These are phyloP conservation scores for Amphipyra berbera DNA, from an alignment of 2,888 invertebrate species.

Conservation along the genomic window DNA sequence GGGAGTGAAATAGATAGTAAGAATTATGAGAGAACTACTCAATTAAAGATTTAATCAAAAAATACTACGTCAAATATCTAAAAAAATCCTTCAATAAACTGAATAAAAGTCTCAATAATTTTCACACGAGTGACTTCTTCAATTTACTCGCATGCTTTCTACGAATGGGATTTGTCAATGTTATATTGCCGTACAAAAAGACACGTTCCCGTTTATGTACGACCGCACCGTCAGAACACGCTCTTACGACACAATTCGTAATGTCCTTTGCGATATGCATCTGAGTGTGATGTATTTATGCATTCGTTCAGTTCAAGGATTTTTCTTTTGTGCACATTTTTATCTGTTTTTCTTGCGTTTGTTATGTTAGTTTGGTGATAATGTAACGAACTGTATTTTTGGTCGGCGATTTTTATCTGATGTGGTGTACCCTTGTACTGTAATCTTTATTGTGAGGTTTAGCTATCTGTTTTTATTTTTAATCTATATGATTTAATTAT, in stretches of 20 bases:
- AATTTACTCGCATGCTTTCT: conserved; percentile 7
- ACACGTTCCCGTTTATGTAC: conserved; percentile 2
- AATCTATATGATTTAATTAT: not conserved
- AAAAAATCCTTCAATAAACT: not conserved
- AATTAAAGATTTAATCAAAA: too few species aligned
- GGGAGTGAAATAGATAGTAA: too few species aligned
- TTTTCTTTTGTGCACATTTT: conserved; percentile 49
- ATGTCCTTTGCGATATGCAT: conserved; percentile 58
- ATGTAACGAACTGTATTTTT: conserved; percentile 3
- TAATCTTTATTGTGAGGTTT: conserved; percentile 2
- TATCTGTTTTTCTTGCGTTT: conserved; percentile 31
- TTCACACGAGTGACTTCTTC: conserved; percentile 1
- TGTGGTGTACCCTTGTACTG: not conserved
- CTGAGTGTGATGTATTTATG: conserved; percentile 53
- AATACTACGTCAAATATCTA: not conserved
- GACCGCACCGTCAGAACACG: conserved; percentile 32
- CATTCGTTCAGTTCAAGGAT: conserved; percentile 51
- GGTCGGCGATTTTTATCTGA: not conserved
- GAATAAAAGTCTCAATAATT: not conserved
- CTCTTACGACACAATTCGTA: conserved; percentile 53
- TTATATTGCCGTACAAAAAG: conserved; percentile 21
- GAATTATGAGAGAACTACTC: too few species aligned
- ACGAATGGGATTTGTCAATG: not conserved
- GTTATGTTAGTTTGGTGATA: conserved; percentile 27
- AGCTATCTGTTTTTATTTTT: not conserved